Conservation (phyloP, 2,113 vertebrate species). For the Elephantulus edwardii region DNA sequence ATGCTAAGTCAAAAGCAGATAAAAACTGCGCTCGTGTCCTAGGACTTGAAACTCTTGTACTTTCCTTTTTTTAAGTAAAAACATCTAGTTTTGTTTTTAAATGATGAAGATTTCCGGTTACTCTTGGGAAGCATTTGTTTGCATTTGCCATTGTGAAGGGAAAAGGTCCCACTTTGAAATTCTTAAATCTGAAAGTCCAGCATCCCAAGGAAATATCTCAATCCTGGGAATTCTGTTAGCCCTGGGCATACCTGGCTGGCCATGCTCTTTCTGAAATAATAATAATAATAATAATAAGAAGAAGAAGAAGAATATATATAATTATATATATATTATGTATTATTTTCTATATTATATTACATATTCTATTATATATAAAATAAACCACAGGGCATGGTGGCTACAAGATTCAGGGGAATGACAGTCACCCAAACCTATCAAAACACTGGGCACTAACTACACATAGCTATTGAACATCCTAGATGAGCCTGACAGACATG, state of each 20-base stretch:
- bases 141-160: not conserved
- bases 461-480: not conserved
- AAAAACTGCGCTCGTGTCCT: no score
- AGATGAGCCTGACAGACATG: not conserved
- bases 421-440: not conserved
- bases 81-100: not conserved
- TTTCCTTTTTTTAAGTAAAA: conserved; percentile 5
- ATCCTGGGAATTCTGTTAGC: no score
- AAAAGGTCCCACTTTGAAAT: not conserved
- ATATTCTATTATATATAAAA: no score
- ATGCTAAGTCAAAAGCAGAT: no score
- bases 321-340: no score
- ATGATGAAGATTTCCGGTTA: not conserved
- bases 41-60: no score
- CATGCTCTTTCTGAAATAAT: not conserved
- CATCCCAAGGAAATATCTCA: not conserved
- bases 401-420: not conserved
- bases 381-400: no score
- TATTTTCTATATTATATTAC: no score
- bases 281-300: no score
- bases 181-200: not conserved
- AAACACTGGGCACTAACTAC: not conserved
- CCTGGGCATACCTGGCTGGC: not conserved
- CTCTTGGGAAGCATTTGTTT: not conserved
- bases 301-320: no score